Conservation (phyloP, 2,888 invertebrate species). For the Caenorhabditis sinica region DNA sequence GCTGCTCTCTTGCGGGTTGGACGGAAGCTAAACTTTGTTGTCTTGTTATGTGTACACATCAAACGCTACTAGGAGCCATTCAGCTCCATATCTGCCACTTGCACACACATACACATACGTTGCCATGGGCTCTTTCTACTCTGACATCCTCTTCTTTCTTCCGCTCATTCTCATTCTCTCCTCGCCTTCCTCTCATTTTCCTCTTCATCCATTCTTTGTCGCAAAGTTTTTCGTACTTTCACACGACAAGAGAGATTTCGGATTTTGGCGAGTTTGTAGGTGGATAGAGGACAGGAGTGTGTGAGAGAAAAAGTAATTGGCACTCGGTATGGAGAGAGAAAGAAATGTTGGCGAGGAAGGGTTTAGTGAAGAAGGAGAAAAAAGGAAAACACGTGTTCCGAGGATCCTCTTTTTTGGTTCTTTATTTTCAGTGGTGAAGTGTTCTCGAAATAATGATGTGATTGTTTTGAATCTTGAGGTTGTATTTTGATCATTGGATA, state of each 20-base stretch:
- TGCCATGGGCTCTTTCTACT: conserved; percentile 26
- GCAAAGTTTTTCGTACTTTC: conserved; percentile 38
- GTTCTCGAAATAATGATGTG: neutral
- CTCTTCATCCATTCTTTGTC: conserved; percentile 32
- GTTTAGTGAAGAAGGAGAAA: neutral
- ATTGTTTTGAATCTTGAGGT: neutral
- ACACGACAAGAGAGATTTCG: conserved; percentile 30
- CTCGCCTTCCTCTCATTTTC: conserved; percentile 4
- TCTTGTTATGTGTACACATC: conserved; percentile 41
- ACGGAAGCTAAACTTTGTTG: conserved; percentile 21
- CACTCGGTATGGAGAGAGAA: conserved; percentile 10
- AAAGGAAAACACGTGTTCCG: conserved; percentile 1
- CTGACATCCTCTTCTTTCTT: neutral
- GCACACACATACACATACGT: conserved; percentile 27
- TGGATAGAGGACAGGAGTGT: neutral
- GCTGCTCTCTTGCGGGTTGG: conserved; percentile 3
- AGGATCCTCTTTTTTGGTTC: neutral
- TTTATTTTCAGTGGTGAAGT: neutral
- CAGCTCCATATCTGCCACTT: conserved; percentile 31
- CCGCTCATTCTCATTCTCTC: neutral
- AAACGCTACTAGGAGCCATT: neutral
- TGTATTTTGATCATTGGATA: too few species aligned
- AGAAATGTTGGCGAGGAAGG: neutral
- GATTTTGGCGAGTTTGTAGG: neutral
- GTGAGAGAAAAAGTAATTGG: conserved; percentile 33